Evolutionary conservation across 2,797 vertebrate species (phyloP).

Genomic region (Gymnocypris eckloni): DNA sequence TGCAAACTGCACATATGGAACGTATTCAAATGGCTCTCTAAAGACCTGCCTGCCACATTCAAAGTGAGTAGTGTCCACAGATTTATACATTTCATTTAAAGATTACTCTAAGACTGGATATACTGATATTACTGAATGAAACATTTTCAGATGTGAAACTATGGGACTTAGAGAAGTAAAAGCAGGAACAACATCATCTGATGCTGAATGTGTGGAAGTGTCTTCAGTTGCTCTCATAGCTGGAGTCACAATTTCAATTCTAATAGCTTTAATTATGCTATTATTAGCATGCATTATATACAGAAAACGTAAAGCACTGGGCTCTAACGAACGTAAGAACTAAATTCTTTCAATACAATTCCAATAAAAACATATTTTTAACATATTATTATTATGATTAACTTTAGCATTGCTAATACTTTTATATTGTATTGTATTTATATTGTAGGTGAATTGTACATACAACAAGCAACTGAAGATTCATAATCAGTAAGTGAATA

Average conservation of each 20-base stretch:
- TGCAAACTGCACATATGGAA: constrained; percentile 48
- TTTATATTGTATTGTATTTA: not conserved
- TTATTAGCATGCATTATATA: too few species aligned
- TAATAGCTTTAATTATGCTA: not conserved
- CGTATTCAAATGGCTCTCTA: constrained; percentile 60
- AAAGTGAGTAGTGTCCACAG: constrained; percentile 52
- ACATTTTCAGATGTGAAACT: constrained; percentile 62
- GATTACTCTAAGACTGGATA: not conserved
- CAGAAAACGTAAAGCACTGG: not conserved
- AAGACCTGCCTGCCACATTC: constrained; percentile 61
- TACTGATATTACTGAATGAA: too few species aligned
- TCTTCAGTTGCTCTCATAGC: not conserved
- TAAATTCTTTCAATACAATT: not conserved
- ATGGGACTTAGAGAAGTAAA: constrained; percentile 17
- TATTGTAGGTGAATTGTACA: not conserved
- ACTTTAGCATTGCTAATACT: not conserved
- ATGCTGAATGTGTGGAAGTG: constrained; percentile 54
- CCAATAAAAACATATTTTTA: not conserved
- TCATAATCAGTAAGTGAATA: too few species aligned
- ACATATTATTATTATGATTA: not conserved
- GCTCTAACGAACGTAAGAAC: not conserved
- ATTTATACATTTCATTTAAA: too few species aligned
- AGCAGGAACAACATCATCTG: constrained; percentile 56
- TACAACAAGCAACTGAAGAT: too few species aligned
- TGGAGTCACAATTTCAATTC: not conserved